Conservation (phyloP, 2,888 invertebrate species). For the Pristionchus japonicus region DNA sequence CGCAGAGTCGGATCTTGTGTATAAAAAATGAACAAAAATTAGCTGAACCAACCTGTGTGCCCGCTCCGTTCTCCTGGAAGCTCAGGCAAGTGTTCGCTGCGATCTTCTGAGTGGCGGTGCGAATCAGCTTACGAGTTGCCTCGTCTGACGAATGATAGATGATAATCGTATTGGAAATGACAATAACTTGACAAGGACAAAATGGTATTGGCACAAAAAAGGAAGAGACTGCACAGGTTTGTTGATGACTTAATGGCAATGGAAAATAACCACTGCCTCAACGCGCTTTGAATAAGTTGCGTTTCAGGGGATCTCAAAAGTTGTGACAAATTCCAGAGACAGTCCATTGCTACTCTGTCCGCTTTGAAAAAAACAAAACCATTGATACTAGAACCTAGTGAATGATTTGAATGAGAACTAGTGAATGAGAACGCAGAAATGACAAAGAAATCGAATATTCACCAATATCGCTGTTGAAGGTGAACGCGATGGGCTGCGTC, state of each 20-base stretch:
- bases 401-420: neutral
- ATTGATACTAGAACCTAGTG: too few species aligned
- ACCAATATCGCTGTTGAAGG: slow-evolving; percentile 7
- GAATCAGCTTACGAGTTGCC: neutral
- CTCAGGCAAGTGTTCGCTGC: neutral
- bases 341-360: too few species aligned
- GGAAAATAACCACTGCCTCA: too few species aligned
- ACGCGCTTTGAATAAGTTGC: too few species aligned
- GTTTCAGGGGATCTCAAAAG: too few species aligned
- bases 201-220: too few species aligned
- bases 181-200: neutral
- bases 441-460: neutral
- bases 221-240: too few species aligned
- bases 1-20: too few species aligned
- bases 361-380: too few species aligned
- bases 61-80: slow-evolving; percentile 1
- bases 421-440: neutral
- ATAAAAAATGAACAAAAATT: neutral
- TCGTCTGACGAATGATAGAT: neutral
- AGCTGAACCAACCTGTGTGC: neutral
- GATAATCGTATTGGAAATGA: too few species aligned
- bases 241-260: too few species aligned
- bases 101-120: neutral
- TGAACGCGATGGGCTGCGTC: neutral
- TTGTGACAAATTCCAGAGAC: too few species aligned